Evolutionary conservation across 2,797 vertebrate genomes (phyloP).

Genomic region (Rousettus madagascariensis): DNA sequence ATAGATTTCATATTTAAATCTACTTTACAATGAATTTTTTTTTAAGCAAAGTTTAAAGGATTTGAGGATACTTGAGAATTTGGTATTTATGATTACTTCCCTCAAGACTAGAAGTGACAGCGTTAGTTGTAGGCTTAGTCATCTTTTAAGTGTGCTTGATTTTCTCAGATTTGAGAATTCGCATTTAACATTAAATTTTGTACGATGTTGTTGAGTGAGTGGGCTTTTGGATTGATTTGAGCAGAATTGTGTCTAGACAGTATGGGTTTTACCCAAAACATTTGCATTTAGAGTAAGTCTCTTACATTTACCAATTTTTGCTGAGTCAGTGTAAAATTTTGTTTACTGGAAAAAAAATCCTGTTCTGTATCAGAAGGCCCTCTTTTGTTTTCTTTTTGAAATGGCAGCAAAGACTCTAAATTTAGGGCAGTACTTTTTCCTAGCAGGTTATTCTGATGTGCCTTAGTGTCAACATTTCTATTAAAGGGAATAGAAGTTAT

Average conservation of each 20-base stretch:
- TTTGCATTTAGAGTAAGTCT: conserved; percentile 5
- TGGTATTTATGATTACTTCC: not conserved
- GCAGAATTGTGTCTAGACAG: not conserved
- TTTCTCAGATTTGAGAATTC: conserved; percentile 29
- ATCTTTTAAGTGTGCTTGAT: not conserved
- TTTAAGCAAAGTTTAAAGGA: conserved; percentile 15
- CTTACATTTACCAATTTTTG: not conserved
- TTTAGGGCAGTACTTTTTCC: not conserved
- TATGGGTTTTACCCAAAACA: not conserved
- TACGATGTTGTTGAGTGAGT: not conserved
- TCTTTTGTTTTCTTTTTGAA: not conserved
- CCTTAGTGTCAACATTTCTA: not conserved
- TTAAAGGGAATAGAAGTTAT: conserved; percentile 2
- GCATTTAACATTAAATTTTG: not conserved
- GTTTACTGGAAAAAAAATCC: not conserved
- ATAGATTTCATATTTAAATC: conserved; percentile 16
- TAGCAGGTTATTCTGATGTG: not conserved
- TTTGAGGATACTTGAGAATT: not conserved
- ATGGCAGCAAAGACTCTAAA: not conserved
- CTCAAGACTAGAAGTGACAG: not conserved
- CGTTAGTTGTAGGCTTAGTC: not conserved
- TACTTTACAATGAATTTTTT: not conserved
- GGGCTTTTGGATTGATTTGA: not conserved
- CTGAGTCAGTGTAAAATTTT: not conserved
- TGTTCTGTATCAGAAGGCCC: not conserved